Evolutionary conservation across 2,888 invertebrate genomes (phyloP).

Genomic region (Phorcus lineatus): DNA sequence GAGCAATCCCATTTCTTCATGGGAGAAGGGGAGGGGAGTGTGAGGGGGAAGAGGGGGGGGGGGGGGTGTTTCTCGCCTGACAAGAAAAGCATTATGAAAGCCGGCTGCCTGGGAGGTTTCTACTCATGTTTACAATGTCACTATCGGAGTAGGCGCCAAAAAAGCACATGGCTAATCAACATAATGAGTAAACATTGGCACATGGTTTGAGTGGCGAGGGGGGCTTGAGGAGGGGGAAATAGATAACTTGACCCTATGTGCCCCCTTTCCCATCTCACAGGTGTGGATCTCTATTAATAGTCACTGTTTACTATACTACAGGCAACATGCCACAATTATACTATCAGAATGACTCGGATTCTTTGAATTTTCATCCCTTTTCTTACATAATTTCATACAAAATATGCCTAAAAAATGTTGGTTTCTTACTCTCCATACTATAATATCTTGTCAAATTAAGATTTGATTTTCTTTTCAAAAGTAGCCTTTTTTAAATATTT

Average conservation of each 20-base stretch:
- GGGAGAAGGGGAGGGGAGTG: neutral
- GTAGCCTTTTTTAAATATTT: too few relatives aligned
- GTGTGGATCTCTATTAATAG: neutral
- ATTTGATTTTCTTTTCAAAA: too few relatives aligned
- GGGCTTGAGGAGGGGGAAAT: constrained; percentile 1
- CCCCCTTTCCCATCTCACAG: neutral
- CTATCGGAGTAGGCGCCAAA: neutral
- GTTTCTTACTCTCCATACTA: too few relatives aligned
- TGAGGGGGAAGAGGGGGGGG: neutral
- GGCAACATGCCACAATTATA: too few relatives aligned
- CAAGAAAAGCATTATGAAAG: neutral
- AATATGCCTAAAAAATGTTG: too few relatives aligned
- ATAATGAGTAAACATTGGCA: constrained; percentile 44
- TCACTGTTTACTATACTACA: neutral
- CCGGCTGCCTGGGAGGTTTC: neutral
- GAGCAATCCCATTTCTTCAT: constrained; percentile 13
- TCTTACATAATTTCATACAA: too few relatives aligned
- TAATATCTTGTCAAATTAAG: too few relatives aligned
- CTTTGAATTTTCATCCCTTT: too few relatives aligned
- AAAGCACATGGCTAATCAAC: constrained; percentile 55
- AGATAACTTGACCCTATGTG: constrained; percentile 23
- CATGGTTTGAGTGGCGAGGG: constrained; percentile 15
- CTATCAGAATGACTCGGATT: too few relatives aligned
- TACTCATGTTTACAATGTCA: constrained; percentile 3
- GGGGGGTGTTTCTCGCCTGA: neutral